Percentiles rank a stretch among this genome's conserved stretches.
Evolutionary conservation across 2,113 vertebrate genomes (phyloP).

Genomic region (Tinamus guttatus): DNA sequence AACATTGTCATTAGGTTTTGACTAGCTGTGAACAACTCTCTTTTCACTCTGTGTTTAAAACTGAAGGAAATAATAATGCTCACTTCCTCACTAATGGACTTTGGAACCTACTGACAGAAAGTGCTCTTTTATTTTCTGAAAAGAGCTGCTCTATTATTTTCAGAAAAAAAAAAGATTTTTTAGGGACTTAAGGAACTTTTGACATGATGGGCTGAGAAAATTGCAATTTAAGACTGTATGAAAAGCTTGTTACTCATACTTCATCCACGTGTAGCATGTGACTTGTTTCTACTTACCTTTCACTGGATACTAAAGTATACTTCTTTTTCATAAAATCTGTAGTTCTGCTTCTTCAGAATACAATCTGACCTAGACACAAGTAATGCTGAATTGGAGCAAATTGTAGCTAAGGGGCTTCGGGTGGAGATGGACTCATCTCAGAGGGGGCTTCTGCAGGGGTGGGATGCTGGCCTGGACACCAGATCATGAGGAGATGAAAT

Average conservation of each 20-base stretch:
- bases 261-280: not conserved
- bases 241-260: not conserved
- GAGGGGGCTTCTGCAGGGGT: not conserved
- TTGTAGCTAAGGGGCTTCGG: not conserved
- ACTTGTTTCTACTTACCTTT: not conserved
- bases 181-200: not conserved
- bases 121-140: not conserved
- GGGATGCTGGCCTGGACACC: not conserved
- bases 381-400: not conserved
- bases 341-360: not conserved
- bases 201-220: conserved; percentile 1
- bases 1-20: not conserved
- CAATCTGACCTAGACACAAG: not conserved
- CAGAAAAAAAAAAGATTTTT: not conserved
- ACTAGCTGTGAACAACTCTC: not conserved
- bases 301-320: not conserved
- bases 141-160: not conserved
- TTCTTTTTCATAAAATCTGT: not conserved
- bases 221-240: not conserved
- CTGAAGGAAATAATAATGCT: not conserved
- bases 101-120: not conserved
- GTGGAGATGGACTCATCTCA: not conserved
- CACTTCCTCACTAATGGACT: not conserved
- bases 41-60: not conserved
- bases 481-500: not conserved